Evolutionary conservation across 2,113 vertebrate genomes (phyloP).

Genomic region (Cathartes aura): DNA sequence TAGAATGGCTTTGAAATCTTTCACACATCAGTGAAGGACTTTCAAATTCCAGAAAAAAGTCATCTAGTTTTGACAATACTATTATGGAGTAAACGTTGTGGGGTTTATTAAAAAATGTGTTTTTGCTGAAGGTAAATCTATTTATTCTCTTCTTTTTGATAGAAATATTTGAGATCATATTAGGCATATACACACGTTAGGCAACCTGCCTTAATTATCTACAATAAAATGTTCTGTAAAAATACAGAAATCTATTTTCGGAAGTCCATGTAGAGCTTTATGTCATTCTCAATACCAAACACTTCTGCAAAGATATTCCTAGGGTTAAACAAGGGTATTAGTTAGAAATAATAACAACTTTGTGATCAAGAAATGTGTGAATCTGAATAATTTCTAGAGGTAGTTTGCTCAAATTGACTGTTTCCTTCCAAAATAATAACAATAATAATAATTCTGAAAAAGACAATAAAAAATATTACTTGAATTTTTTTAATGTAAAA

Average conservation of each 20-base stretch:
- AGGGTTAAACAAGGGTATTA: background rate
- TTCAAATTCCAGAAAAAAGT: background rate
- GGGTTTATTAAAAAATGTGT: rapidly evolving
- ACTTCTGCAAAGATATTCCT: background rate
- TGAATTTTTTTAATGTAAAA: background rate
- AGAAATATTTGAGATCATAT: background rate
- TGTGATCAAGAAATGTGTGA: background rate
- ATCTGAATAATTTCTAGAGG: background rate
- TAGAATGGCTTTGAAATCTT: background rate
- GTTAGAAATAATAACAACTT: background rate
- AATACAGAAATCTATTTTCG: background rate
- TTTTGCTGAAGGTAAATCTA: background rate
- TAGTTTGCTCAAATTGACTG: background rate
- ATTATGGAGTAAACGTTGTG: background rate
- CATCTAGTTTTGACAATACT: background rate
- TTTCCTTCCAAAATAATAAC: background rate
- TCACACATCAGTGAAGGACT: background rate
- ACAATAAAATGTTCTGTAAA: background rate
- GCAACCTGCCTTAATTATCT: background rate
- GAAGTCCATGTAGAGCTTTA: background rate
- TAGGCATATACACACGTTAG: background rate
- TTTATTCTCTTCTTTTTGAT: background rate
- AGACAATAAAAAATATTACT: background rate
- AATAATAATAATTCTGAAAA: background rate
- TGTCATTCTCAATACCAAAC: background rate